Base-by-base conservation (phyloP, 1,140 invertebrate species). In the Pararge aegeria region DNA sequence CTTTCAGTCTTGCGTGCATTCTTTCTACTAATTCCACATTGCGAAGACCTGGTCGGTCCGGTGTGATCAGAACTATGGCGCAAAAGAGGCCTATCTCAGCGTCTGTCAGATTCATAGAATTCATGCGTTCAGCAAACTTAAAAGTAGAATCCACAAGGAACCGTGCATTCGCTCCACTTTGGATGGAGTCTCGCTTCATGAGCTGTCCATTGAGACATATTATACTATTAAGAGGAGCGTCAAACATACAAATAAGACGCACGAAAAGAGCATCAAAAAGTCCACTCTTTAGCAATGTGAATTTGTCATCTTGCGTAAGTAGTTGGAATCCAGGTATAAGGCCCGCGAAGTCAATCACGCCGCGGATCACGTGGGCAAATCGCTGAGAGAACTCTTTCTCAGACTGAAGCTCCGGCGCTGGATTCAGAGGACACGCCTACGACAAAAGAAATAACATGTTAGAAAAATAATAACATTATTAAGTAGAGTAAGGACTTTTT, bases 81-180 rank as follows among this genome's bases (percentile, higher is more conserved):
- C 96, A 98, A 90, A 99, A 98, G 0, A 99, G 91, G 21, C 97
- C 97, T 55, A 99, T 93, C 83, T 99, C 97, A 24, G 96, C 95
- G 80, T 99, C 98, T 9, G 95, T 95, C 51, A 99, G 91, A 76
- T 95, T 93, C 78, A 99, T 93, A 5, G 94, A 93, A 82, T 98
- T 98, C 83, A 99, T 95, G 66, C 97, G 93, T 78, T 98, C 97
- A 37, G 97, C 97, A 88, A 99, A 98, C 76, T 99, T 98, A 84
- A 99, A 98, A 91, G 98, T 99, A 61, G 96, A 98, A 78, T 98
- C 97, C 88, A 98, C 95, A 21, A 99, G 93, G 82, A 98, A 98
- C 68, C 97, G 92, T 9, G 97, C 97, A 90, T 98, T 98, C 62
- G 95, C 96, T 72, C 94, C 95, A 79, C 95, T 95, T 87, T 97